phyloP scores from a whole-genome alignment of 30 jellyfish, hydroid and myxozoan species.

The Nemopilema nomurai region DNA sequence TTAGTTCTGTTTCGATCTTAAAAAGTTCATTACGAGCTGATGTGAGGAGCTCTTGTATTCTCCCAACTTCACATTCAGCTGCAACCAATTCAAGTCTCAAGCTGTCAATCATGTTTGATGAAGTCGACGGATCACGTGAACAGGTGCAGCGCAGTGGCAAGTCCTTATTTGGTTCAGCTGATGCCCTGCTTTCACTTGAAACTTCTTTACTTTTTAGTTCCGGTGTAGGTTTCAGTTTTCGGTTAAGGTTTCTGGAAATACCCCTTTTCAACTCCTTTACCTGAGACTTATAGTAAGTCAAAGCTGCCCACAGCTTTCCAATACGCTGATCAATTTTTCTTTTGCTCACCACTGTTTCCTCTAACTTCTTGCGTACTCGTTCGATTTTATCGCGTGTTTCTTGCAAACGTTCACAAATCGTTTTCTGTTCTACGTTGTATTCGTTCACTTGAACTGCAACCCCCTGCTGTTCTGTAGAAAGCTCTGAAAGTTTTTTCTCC shows the following conservation, averaged over 20 bases:
- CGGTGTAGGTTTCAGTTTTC: not conserved
- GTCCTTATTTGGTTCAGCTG: not conserved
- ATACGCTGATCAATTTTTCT: not conserved
- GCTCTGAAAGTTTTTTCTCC: conserved; percentile 55
- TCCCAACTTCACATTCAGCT: conserved; percentile 29
- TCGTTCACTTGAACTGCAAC: not conserved
- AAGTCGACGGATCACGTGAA: not conserved
- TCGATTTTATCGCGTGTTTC: conserved; percentile 4
- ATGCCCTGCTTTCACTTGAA: conserved; percentile 14
- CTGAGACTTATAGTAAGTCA: conserved; percentile 2
- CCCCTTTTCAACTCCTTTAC: conserved; percentile 21
- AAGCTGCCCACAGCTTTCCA: not conserved
- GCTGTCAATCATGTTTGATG: conserved; percentile 8
- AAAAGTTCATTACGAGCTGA: conserved; percentile 21
- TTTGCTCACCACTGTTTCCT: not conserved
- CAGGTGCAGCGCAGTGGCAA: conserved; percentile 4
- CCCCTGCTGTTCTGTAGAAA: conserved; percentile 18
- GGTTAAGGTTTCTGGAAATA: not conserved
- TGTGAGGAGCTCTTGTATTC: conserved; percentile 21
- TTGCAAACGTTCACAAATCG: conserved; percentile 5
- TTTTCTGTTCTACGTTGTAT: not conserved
- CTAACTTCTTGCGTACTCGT: not conserved
- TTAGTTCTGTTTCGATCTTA: conserved; percentile 25
- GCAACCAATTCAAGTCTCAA: conserved; percentile 38
- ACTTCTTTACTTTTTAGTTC: not conserved